These are phyloP conservation scores for Ageneiosus marmoratus DNA, from an alignment of 2,113 vertebrate species.

Conservation along the genomic window DNA sequence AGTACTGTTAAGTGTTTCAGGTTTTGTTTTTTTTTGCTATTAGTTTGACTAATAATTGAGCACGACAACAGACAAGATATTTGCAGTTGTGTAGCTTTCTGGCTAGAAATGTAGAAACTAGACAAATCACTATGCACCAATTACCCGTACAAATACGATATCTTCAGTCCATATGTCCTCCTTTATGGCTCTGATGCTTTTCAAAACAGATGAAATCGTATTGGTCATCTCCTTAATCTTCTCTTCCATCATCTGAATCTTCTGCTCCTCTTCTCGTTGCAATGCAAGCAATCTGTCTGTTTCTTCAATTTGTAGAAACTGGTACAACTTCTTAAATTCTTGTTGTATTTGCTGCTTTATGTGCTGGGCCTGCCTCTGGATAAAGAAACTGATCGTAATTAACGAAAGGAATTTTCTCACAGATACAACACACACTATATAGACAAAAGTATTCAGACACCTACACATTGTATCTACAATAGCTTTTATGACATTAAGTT, in stretches of 20 bases:
- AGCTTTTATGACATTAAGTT: too few species aligned
- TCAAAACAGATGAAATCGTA: background rate
- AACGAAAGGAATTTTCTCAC: background rate
- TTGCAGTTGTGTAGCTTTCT: background rate
- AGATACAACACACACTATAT: too few species aligned
- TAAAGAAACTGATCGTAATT: background rate
- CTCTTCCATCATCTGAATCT: conserved; percentile 18
- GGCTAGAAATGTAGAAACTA: background rate
- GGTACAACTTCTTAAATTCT: conserved; percentile 31
- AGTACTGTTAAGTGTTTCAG: background rate
- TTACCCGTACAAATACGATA: conserved; percentile 1
- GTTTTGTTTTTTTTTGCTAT: background rate
- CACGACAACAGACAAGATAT: background rate
- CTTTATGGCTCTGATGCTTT: conserved; percentile 11
- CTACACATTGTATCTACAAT: background rate
- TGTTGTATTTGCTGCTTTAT: background rate
- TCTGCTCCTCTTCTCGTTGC: conserved; percentile 27
- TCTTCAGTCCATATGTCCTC: conserved; percentile 23
- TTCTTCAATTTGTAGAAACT: conserved; percentile 34
- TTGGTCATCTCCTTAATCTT: conserved; percentile 18
- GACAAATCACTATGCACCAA: background rate
- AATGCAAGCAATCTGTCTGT: conserved; percentile 6
- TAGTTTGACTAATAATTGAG: background rate
- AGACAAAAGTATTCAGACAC: too few species aligned
- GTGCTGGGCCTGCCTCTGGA: conserved; percentile 14